Evolutionary conservation across 2,888 invertebrate genomes (phyloP), one percentile per base, ranked within the genome.

Genomic region (Calliopum simillimum): DNA sequence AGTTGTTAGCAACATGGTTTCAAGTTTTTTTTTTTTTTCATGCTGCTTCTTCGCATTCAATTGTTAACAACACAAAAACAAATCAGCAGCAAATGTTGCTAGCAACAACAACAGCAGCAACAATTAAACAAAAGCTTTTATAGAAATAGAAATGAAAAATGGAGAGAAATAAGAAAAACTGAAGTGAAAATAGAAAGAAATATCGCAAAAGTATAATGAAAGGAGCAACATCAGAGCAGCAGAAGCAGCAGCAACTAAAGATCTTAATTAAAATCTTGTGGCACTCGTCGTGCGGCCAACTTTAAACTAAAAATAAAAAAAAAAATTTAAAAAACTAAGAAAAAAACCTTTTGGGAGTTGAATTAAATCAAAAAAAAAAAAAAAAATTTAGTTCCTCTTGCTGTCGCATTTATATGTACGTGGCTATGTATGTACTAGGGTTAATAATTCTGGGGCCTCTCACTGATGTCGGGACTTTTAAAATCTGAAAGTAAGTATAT

Each of bases 191-290:
- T 25, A 47, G n/a, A n/a, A n/a, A n/a, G n/a, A 47, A 62, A 21
- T 19, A 47, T 44, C 33, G 33, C 33, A 33, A 33, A 33, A 33
- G 33, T 33, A 33, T 8, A 33, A 33, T 8, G 41, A 41, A 58
- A 33, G 59, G 53, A 65, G 19, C 16, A 65, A 25, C 25, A 19
- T 16, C 21, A 51, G 53, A 65, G 19, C 16, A 65, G 49, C 25
- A 19, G 41, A 8, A 51, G 51, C 16, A 51, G 53, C 16, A 11
- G 23, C 19, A 44, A 44, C 51, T 25, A 51, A 70, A 70, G 67
- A 66, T 70, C 70, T 70, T 70, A 70, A 70, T 66, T 70, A 70
- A 70, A 70, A 70, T 70, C 70, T 70, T 55, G 59, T 67, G 67
- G 67, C 70, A 62, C 43, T 56, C 70, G 67, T 61, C 66, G 70